Base-by-base conservation (phyloP, 2,113 vertebrate genomes). In the Poeciliopsis prolifica region DNA sequence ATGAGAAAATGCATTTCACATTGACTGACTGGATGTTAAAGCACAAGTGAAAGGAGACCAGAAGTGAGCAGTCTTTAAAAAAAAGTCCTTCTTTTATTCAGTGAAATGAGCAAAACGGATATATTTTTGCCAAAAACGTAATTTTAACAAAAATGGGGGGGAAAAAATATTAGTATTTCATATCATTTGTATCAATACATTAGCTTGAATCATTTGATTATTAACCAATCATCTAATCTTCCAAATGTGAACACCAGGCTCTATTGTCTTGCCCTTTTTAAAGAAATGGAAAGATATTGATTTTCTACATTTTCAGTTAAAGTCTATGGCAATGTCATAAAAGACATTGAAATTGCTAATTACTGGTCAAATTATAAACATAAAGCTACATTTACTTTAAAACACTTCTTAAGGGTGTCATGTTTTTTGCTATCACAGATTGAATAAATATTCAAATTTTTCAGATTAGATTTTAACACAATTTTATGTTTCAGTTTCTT, bases 1-100 rank as follows among this genome's bases (percentile, higher is more conserved):
- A 79, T 81, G 77, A 86, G 78, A 83, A 87, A 81, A 76, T 73
- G 12, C 60, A 78, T 73, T 84, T 75, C 62, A 69, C 65, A 72
- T 28, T 67, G 65, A 67, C 13, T n/a, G 77, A 72, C 79, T 80
- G 48, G 75, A 68, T 68, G 48, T 48, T 77, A 73, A 87, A 74
- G 30, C 61, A 75, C 68, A 13, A 60, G 31, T 75, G 67, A 84
- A 80, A 67, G 44, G 17, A 51, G 61, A 68, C 65, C 9, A 24
- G 15, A 54, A 77, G 63, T 58, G 51, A 83, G 61, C 30, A 9
- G 8, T 48, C 51, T 67, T 63, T 70, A 64, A 42, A 81, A 86
- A 65, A 69, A 24, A 12, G 4, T 4, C 35, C 14, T 7, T 54
- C 40, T 58, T 48, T 65, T 73, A 31, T 64, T 13, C 33, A 74